Evolutionary conservation across 2,888 invertebrate genomes (phyloP).

Genomic region (Chymomyza amoena): DNA sequence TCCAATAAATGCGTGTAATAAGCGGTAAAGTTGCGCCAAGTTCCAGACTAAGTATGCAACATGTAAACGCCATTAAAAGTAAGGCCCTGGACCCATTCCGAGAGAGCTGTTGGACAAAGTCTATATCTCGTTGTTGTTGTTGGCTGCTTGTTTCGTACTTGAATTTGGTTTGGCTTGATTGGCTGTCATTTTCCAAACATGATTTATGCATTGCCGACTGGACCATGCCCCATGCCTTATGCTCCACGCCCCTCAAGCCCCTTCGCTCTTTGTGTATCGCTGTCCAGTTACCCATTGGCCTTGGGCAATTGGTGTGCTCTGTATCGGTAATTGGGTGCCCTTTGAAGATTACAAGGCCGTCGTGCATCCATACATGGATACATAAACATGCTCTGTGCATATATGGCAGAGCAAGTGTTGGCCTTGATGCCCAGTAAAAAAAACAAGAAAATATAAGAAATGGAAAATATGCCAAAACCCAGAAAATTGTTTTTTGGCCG

Average conservation of each 20-base stretch:
- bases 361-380: background rate
- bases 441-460: background rate
- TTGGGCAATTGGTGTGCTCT: constrained; percentile 1
- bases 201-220: constrained; percentile 34
- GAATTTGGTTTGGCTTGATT: constrained; percentile 1
- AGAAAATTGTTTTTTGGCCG: no score
- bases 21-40: background rate
- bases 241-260: no score
- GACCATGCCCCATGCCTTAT: background rate
- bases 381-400: background rate
- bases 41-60: background rate
- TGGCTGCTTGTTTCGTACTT: background rate
- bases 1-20: constrained; percentile 2
- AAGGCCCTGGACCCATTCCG: background rate
- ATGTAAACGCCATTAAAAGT: constrained; percentile 1
- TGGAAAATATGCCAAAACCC: background rate
- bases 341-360: background rate
- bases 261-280: constrained; percentile 3
- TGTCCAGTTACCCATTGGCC: background rate
- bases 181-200: constrained; percentile 25
- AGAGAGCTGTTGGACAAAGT: background rate
- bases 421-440: background rate
- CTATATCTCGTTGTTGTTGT: background rate
- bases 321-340: background rate
- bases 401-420: background rate